Base-by-base conservation (phyloP, 2,113 vertebrate genomes). In the Petromus typicus region DNA sequence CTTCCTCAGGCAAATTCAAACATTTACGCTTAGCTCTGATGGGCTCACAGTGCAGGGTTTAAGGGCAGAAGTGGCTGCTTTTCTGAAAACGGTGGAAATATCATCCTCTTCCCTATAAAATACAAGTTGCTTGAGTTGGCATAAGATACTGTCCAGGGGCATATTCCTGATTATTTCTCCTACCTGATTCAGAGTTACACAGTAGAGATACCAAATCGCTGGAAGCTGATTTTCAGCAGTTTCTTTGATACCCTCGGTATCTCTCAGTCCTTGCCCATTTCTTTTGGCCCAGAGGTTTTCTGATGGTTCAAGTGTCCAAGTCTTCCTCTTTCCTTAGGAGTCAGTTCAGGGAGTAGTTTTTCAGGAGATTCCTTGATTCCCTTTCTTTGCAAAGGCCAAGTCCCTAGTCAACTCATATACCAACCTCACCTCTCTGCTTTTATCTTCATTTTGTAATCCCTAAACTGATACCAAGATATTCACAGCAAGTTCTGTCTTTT, bases 1-100 rank as follows among this genome's bases (percentile, higher is more conserved):
- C 13, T 71, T 95, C 32, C n/a, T 80, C 27, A 59, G 64, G 71
- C 17, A 94, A 79, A 86, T n/a, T 40, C 64, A 91, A 87, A 57
- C 89, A 83, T 83, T 56, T 71, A 93, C 83, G 30, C 32, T 90
- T 69, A n/a, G 22, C 40, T 85, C 9, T 30, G 34, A 75, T 51
- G 67, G 67, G 34, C 11, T 88, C 83, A 76, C 8, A 54, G 48
- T 18, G 1, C 13, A 57, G 16, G 51, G 23, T 51, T 86, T 71
- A 80, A 94, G 81, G 56, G 83, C 56, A 67, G 71, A 91, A 91
- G 17, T 54, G 18, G 17, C 18, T 85, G 27, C 69, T 89, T 94
- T n/a, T 95, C n/a, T 73, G 80, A 61, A 86, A 63, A 79, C 32
- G 22, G n/a, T 3, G 61, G 13, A 69, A 59, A 69, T 34, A 32